These are phyloP conservation scores for Lepus oiostolus DNA, from an alignment of 2,797 vertebrate genomes.

Conservation along the genomic window DNA sequence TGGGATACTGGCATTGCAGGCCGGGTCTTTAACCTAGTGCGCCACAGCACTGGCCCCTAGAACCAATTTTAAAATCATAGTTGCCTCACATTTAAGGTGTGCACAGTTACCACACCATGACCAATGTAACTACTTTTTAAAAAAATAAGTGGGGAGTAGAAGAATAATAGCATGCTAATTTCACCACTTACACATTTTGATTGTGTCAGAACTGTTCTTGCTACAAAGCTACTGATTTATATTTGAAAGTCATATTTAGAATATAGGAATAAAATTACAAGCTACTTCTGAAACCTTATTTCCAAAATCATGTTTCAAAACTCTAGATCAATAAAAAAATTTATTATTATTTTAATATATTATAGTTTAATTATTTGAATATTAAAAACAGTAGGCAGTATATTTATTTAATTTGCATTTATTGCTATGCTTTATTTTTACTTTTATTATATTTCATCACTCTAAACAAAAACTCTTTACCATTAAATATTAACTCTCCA, in stretches of 20 bases:
- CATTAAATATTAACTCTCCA: background rate
- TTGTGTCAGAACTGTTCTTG: background rate
- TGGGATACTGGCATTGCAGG: too few species aligned
- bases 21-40: too few species aligned
- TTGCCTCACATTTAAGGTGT: slow-evolving; percentile 43
- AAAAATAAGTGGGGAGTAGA: background rate
- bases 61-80: slow-evolving; percentile 73
- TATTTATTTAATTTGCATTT: slow-evolving; percentile 51
- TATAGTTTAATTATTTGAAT: background rate
- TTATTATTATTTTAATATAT: background rate
- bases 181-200: background rate
- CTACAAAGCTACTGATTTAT: background rate
- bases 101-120: slow-evolving; percentile 52
- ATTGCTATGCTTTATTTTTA: background rate
- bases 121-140: background rate
- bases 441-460: slow-evolving; percentile 6
- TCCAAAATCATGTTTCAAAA: background rate
- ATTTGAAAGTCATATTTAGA: slow-evolving; percentile 37
- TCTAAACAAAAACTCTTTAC: background rate
- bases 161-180: background rate
- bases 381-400: background rate
- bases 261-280: background rate
- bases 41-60: background rate
- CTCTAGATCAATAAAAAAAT: background rate
- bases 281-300: slow-evolving; percentile 2